Evolutionary conservation across 2,888 invertebrate genomes (phyloP).

Genomic region (Hololepta plana): DNA sequence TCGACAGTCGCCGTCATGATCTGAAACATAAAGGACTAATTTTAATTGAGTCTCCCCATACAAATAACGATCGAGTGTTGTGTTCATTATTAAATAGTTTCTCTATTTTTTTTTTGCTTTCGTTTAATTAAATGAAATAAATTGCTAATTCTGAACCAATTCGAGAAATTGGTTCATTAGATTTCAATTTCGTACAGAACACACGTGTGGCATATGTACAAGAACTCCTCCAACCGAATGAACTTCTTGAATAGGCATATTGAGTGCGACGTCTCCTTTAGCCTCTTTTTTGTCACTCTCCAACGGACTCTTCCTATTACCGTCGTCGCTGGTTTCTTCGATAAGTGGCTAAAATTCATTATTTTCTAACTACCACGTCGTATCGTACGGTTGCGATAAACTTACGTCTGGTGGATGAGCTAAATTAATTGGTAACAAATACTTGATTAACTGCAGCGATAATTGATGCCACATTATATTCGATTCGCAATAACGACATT

Average conservation of each 20-base stretch:
- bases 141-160: too few species aligned
- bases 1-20: slow-evolving; percentile 93
- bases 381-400: slow-evolving; percentile 8
- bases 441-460: slow-evolving; percentile 59
- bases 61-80: too few species aligned
- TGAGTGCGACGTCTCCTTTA: slow-evolving; percentile 41
- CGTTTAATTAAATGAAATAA: too few species aligned
- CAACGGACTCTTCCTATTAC: slow-evolving; percentile 46
- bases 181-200: slow-evolving; percentile 34
- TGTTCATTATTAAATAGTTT: too few species aligned
- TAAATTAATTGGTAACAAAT: slow-evolving; percentile 57
- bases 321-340: slow-evolving; percentile 47
- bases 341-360: slow-evolving; percentile 35
- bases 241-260: slow-evolving; percentile 49
- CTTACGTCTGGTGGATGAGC: slow-evolving; percentile 60
- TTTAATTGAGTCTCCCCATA: too few species aligned
- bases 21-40: too few species aligned
- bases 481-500: slow-evolving; percentile 86
- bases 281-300: slow-evolving; percentile 51
- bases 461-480: slow-evolving; percentile 91
- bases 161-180: too few species aligned
- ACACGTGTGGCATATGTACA: slow-evolving; percentile 84
- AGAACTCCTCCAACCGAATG: slow-evolving; percentile 71
- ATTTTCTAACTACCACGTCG: slow-evolving; percentile 1
- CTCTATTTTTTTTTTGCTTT: too few species aligned